Base-by-base conservation (phyloP, 2,113 vertebrate species). In the Centropus unirufus region DNA sequence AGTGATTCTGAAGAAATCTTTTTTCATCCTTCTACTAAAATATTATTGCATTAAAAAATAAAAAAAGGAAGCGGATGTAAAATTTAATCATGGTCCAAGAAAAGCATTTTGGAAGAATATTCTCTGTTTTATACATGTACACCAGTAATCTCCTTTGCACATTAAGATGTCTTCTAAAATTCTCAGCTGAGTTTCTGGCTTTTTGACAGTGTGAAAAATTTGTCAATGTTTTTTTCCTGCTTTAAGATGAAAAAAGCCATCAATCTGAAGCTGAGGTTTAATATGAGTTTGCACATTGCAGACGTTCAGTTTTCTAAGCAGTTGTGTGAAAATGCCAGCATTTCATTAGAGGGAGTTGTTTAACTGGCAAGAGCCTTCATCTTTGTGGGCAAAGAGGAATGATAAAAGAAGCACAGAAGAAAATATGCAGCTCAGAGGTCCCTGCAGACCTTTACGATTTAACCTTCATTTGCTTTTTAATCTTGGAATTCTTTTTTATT, bases 401-500 rank as follows among this genome's bases (percentile, higher is more conserved):
- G 26, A 87, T 79, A 86, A 90, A 90, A 55, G 55, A 47, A 89
- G 20, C 47, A 72, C 47, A 87, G 59, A 73, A 70, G 47, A 75
- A 94, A 90, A 47, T 68, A 67, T 4, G 1, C 14, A 79, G 79
- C 54, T 95, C 30, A 52, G 83, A 78, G 75, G 29, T 83, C 87
- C 73, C 83, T 42, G 29, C 75, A 93, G 93, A 59, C 44, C 59
- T 46, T 83, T 87, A 64, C 85, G 59, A 67, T 90, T 97, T 97
- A 94, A 95, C 91, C 84, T 44, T 91, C 70, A 80, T 95, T 97
- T 93, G 62, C 69, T 95, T 95, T 95, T 95, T 85, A 91, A 87
- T 95, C 82, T 88, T 86, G 55, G 54, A 91, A 44, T 79, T 90
- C 90, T 92, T 92, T 92, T 61, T 91, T 95, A 74, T 96, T 94